These are phyloP conservation scores for Dendrocincla fuliginosa DNA, from an alignment of 2,797 vertebrate species.

Conservation along the genomic window DNA sequence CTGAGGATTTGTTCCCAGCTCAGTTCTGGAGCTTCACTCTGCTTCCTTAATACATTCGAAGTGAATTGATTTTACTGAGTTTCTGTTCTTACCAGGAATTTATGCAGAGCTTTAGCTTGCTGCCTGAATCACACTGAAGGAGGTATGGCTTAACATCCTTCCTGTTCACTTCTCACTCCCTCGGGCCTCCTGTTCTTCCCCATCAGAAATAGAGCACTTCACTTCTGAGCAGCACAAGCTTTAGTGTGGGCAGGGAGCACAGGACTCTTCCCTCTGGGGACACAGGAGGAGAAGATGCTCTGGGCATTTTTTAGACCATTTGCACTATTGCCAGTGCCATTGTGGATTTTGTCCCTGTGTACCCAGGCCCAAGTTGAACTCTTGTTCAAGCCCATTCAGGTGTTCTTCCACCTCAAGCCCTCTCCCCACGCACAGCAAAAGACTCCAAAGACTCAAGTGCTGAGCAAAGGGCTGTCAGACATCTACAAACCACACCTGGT, in stretches of 20 bases:
- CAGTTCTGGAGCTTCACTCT: neutral
- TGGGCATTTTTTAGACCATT: neutral
- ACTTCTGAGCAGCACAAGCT: neutral
- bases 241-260: neutral
- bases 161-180: neutral
- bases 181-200: neutral
- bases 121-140: neutral
- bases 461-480: neutral
- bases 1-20: conserved; percentile 5
- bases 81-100: neutral
- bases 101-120: neutral
- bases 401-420: neutral
- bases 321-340: neutral
- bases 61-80: neutral
- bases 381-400: neutral
- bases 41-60: neutral
- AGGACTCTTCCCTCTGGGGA: neutral
- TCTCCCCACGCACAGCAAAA: neutral
- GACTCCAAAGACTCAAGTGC: neutral
- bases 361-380: neutral
- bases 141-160: neutral
- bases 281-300: neutral
- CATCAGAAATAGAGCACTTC: neutral
- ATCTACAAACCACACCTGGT: neutral
- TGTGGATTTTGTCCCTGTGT: neutral